Evolutionary conservation across 2,888 invertebrate species (phyloP).

Genomic region (Graphium colonna): DNA sequence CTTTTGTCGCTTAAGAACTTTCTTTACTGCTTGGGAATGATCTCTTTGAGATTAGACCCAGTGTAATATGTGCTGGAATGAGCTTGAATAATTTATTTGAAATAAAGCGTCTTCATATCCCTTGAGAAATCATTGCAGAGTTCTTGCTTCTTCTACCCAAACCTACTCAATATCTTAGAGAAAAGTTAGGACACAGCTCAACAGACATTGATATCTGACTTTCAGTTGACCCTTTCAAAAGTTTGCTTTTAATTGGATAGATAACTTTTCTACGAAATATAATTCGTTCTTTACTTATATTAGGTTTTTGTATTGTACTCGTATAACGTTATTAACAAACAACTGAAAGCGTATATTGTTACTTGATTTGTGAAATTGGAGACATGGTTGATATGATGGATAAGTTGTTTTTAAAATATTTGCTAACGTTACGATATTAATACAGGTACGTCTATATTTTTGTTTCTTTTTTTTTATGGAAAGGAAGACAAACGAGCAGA

Average conservation of each 20-base stretch:
- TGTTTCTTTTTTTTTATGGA: too few relatives aligned
- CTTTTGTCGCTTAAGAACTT: neutral
- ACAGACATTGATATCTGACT: slow-evolving; percentile 3
- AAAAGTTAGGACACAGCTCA: slow-evolving; percentile 26
- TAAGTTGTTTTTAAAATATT: too few relatives aligned
- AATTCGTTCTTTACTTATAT: too few relatives aligned
- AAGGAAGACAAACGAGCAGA: too few relatives aligned
- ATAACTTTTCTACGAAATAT: too few relatives aligned
- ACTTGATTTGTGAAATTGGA: too few relatives aligned
- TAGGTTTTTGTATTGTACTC: too few relatives aligned
- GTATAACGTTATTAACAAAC: too few relatives aligned
- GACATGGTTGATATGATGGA: too few relatives aligned
- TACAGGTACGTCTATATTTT: too few relatives aligned
- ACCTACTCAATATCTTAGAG: slow-evolving; percentile 32
- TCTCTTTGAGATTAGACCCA: neutral
- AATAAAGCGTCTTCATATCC: slow-evolving; percentile 32
- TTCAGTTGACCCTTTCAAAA: neutral
- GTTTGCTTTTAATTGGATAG: neutral
- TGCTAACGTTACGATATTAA: too few relatives aligned
- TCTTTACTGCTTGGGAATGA: neutral
- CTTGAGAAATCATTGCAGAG: slow-evolving; percentile 34
- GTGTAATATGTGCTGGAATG: slow-evolving; percentile 10
- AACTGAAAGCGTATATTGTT: too few relatives aligned
- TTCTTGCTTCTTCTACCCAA: slow-evolving; percentile 33
- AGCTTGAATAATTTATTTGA: slow-evolving; percentile 32